Conservation (phyloP, 2,888 invertebrate species). For the Craniophora ligustri region DNA sequence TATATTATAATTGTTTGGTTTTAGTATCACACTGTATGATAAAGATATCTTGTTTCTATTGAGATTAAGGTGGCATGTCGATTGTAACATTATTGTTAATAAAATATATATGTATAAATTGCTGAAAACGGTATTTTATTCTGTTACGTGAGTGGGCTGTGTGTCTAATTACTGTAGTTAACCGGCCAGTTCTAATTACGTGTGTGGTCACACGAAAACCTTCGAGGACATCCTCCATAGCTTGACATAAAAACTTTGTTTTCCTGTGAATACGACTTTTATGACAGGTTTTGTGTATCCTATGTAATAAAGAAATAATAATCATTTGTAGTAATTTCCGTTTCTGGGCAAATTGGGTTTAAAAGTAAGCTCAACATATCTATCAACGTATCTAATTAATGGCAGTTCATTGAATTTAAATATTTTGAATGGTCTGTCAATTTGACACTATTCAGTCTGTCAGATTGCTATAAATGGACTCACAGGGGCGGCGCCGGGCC, state of each 20-base stretch:
- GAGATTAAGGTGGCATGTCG: conserved; percentile 84
- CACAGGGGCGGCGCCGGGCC: no score
- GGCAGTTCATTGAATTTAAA: no score
- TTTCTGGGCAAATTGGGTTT: no score
- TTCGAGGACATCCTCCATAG: neutral
- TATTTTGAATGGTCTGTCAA: no score
- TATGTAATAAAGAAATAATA: no score
- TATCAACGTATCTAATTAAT: no score
- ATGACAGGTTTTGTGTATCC: no score
- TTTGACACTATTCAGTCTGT: no score
- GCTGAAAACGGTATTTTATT: conserved; percentile 68
- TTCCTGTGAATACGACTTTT: no score
- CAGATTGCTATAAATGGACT: no score
- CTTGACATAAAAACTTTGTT: neutral
- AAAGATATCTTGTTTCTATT: conserved; percentile 76
- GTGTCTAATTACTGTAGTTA: conserved; percentile 14
- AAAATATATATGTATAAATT: conserved; percentile 88
- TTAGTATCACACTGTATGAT: conserved; percentile 79
- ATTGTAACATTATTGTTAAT: conserved; percentile 88
- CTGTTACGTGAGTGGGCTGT: neutral
- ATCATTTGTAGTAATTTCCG: no score
- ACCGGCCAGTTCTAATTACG: conserved; percentile 12
- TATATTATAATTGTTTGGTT: conserved; percentile 70
- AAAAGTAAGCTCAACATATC: no score
- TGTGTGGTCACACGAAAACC: neutral